A percentile compares a stretch with the other conserved stretches of the same genome.
These are phyloP conservation scores for Agriotes lineatus DNA, from an alignment of 2,888 invertebrate species.

Conservation along the genomic window DNA sequence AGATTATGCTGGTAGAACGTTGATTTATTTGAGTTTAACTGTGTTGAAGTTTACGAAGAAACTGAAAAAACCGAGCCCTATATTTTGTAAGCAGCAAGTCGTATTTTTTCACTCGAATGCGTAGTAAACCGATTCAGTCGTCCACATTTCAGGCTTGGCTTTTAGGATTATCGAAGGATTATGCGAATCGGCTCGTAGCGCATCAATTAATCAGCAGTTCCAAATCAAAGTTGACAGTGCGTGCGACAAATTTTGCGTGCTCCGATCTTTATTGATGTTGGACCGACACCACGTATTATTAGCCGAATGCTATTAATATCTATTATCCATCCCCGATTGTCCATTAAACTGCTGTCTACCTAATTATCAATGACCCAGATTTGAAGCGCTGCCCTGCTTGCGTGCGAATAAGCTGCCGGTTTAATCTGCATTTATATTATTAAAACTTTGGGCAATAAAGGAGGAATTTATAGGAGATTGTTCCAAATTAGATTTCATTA, in stretches of 20 bases:
- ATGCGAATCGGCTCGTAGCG: background rate
- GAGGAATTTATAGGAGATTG: slow-evolving; percentile 25
- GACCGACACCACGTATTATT: slow-evolving; percentile 23
- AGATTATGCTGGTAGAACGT: too few relatives aligned
- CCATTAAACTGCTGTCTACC: slow-evolving; percentile 26
- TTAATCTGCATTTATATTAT: slow-evolving; percentile 25
- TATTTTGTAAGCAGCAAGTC: too few relatives aligned
- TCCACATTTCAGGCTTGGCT: slow-evolving; percentile 2
- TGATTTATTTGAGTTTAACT: too few relatives aligned
- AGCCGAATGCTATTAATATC: slow-evolving; percentile 29
- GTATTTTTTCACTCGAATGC: background rate
- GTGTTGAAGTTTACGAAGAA: too few relatives aligned
- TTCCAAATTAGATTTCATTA: slow-evolving; percentile 31
- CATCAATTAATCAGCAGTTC: slow-evolving; percentile 19
- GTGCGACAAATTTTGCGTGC: slow-evolving; percentile 17
- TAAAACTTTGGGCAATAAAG: slow-evolving; percentile 25
- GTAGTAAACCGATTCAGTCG: background rate
- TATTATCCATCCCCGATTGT: slow-evolving; percentile 28
- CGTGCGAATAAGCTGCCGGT: slow-evolving; percentile 9
- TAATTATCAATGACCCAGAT: slow-evolving; percentile 29
- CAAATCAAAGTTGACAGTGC: slow-evolving; percentile 21
- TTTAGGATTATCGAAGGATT: slow-evolving; percentile 16
- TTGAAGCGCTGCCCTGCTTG: slow-evolving; percentile 1
- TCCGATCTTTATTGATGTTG: slow-evolving; percentile 17
- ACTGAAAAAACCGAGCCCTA: too few relatives aligned